Evolutionary conservation across 2,797 vertebrate species (phyloP), one percentile per base, ranked within the genome.

Genomic region (Phoebastria nigripes): DNA sequence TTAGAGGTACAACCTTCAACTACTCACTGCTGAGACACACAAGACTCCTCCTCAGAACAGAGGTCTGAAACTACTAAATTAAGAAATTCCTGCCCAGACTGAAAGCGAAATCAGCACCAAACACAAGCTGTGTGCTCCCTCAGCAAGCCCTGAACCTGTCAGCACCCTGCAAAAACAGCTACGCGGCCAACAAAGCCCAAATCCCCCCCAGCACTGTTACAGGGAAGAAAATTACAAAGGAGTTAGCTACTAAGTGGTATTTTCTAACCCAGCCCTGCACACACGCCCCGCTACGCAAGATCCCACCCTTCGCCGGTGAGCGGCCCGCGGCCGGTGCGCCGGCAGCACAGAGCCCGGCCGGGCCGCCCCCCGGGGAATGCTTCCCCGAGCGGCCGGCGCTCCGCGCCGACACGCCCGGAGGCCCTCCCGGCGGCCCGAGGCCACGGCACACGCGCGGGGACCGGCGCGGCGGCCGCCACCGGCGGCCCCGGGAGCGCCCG

Each of bases 191-290:
- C n/a, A 28, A n/a, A 37, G 33, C n/a, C 44, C 16, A 6, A 16
- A 21, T 8, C 6, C 31, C 44, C 31, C 31, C 15, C 6, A 2
- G 69, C 13, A 28, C 67, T 7, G 51, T 5, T 12, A 16, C 35
- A 1, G 12, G 59, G 21, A 10, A 14, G 12, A 21, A 24, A 9
- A 3, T 2, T 2, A 29, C 42, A 3, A 25, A 42, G 4, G 4
- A 35, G 8, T 4, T 46, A 9, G 44, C 35, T 4, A 19, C 33
- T 3, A 3, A 16, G 15, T 4, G 19, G 3, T 11, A 5, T 12
- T 33, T 42, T 17, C 5, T 15, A 63, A 8, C 1, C 35, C 49
- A 1, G 31, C 71, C 41, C 9, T 3, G 52, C 4, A 19, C 70
- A 5, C 70, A 4, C 28, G 47, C 9, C 10, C 29, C 52, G 8